phyloP scores from a whole-genome alignment of 2,113 vertebrate species.

The Phyllopteryx taeniolatus region DNA sequence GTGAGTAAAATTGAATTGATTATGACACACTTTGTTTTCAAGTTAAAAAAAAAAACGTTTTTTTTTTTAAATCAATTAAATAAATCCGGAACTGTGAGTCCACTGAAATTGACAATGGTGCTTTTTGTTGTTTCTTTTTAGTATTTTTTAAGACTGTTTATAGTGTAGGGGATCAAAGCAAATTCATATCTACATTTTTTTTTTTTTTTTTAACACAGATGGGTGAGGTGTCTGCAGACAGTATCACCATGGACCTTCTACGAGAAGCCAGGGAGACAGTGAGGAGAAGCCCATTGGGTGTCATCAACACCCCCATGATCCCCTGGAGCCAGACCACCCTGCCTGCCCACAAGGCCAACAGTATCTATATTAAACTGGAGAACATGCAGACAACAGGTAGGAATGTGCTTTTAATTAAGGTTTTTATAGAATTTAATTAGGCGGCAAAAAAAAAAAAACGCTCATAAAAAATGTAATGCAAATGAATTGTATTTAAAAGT shows the following conservation, averaged over 20 bases:
- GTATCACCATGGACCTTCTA: conserved; percentile 64
- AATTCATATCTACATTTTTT: neutral
- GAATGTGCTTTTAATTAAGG: conserved; percentile 2
- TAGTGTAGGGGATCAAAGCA: neutral
- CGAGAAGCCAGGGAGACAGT: conserved; percentile 66
- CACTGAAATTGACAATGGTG: no score
- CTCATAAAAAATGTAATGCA: no score
- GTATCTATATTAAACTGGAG: conserved; percentile 73
- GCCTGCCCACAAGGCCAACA: conserved; percentile 45
- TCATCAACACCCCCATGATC: conserved; percentile 74
- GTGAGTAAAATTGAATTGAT: no score
- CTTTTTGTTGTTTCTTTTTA: no score
- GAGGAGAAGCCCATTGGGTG: conserved; percentile 69
- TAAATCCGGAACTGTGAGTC: no score
- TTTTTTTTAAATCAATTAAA: no score
- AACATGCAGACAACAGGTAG: conserved; percentile 77
- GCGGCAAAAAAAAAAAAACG: no score
- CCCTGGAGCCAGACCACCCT: conserved; percentile 67
- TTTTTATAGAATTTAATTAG: no score
- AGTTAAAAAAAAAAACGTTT: no score
- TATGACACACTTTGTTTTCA: no score
- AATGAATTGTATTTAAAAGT: no score
- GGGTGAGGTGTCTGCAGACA: conserved; percentile 49
- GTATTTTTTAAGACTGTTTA: no score
- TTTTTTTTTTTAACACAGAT: conserved; percentile 41